Evolutionary conservation across 2,113 vertebrate species (phyloP).

Genomic region (Oreochromis spilurus): DNA sequence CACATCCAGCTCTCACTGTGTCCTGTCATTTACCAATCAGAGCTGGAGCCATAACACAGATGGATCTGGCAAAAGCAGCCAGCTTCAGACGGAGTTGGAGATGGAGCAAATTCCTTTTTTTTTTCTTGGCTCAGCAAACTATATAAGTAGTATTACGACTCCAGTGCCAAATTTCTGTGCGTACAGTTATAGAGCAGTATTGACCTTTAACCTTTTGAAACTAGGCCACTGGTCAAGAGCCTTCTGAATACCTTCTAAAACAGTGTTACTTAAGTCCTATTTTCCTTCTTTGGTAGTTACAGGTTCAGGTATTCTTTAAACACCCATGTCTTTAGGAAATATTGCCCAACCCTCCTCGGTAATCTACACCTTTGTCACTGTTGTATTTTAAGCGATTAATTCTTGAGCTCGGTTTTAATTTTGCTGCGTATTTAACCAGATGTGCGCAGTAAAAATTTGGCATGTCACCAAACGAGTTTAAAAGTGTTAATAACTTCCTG

Average conservation of each 20-base stretch:
- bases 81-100: neutral
- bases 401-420: neutral
- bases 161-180: neutral
- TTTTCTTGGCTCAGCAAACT: slow-evolving; percentile 16
- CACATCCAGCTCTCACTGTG: slow-evolving; percentile 32
- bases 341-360: neutral
- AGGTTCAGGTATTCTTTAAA: neutral
- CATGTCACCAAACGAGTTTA: neutral
- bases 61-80: slow-evolving; percentile 20
- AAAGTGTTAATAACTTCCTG: neutral
- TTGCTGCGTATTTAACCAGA: neutral
- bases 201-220: slow-evolving; percentile 7
- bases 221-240: neutral
- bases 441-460: neutral
- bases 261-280: neutral
- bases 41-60: slow-evolving; percentile 26
- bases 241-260: neutral
- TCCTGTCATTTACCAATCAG: slow-evolving; percentile 54
- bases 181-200: neutral
- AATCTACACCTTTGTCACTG: neutral
- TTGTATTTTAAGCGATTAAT: neutral
- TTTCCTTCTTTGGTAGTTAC: neutral
- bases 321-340: neutral
- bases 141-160: slow-evolving; percentile 6
- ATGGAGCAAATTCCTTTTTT: neutral